These are phyloP conservation scores for Neodiprion lecontei DNA, from an alignment of 1,140 invertebrate genomes.

Conservation along the genomic window DNA sequence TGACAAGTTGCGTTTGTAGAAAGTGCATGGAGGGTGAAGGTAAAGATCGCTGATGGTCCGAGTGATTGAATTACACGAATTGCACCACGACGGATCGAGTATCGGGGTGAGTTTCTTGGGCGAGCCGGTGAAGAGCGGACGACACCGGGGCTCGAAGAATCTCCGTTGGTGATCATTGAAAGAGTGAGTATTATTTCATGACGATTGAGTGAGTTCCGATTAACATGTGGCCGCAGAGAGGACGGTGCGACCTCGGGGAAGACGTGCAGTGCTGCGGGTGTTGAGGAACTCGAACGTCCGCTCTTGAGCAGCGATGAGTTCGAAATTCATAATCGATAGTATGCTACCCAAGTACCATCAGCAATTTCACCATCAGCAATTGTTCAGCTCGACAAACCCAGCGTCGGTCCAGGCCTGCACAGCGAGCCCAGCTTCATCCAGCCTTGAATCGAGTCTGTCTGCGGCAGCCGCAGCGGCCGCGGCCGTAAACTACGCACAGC, in stretches of 20 bases:
- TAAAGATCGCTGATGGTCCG: too few relatives aligned
- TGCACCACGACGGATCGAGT: too few relatives aligned
- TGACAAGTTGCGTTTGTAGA: too few relatives aligned
- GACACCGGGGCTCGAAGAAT: too few relatives aligned
- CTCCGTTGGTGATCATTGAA: too few relatives aligned
- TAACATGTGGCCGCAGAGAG: constrained; percentile 37
- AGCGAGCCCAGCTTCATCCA: constrained; percentile 65
- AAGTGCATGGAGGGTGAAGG: too few relatives aligned
- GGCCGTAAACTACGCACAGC: constrained; percentile 62
- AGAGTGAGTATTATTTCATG: too few relatives aligned
- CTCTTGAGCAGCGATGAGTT: constrained; percentile 77
- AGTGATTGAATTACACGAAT: too few relatives aligned
- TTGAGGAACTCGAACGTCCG: constrained; percentile 6
- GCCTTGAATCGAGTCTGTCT: constrained; percentile 58
- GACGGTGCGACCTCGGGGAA: constrained; percentile 20
- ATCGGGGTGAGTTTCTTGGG: too few relatives aligned
- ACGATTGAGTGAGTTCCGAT: too few relatives aligned
- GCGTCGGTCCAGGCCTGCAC: constrained; percentile 58
- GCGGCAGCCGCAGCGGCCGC: constrained; percentile 59
- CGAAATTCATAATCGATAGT: constrained; percentile 96
- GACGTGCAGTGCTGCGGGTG: constrained; percentile 52
- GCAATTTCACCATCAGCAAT: constrained; percentile 76
- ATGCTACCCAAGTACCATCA: constrained; percentile 94
- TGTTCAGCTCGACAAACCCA: constrained; percentile 64
- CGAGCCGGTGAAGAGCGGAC: too few relatives aligned